phyloP scores from a whole-genome alignment of 2,113 vertebrate genomes.

The Scalopus aquaticus region DNA sequence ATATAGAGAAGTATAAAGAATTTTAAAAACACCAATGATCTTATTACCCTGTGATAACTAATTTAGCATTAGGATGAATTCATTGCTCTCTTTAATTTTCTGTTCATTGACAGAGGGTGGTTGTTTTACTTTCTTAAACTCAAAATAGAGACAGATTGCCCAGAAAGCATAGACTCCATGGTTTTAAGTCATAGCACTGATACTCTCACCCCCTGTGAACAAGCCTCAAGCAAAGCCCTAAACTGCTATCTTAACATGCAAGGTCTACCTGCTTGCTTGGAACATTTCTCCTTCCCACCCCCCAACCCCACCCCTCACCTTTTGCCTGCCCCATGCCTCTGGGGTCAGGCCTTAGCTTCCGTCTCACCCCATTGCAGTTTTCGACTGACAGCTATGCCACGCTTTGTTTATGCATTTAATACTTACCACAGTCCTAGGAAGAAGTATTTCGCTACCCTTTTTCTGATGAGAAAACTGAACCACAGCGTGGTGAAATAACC shows the following conservation, averaged over 20 bases:
- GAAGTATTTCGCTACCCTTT: not conserved
- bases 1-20: not conserved
- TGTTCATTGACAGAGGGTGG: not conserved
- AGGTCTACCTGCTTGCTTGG: not conserved
- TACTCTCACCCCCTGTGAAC: not conserved
- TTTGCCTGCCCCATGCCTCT: not conserved
- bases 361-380: not conserved
- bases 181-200: not conserved
- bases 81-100: not conserved
- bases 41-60: not conserved
- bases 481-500: not conserved
- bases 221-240: not conserved
- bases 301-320: not conserved
- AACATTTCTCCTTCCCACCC: not conserved
- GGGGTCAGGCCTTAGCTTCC: not conserved
- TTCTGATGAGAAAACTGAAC: not conserved
- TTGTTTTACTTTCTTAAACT: slow-evolving; percentile 14
- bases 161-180: not conserved
- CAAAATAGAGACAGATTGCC: not conserved
- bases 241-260: not conserved
- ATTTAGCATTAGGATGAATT: not conserved
- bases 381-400: not conserved
- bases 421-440: not conserved
- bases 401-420: not conserved
- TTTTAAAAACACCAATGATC: not conserved